phyloP scores from a whole-genome alignment of 2,113 vertebrate species.

The Alethe castanea region DNA sequence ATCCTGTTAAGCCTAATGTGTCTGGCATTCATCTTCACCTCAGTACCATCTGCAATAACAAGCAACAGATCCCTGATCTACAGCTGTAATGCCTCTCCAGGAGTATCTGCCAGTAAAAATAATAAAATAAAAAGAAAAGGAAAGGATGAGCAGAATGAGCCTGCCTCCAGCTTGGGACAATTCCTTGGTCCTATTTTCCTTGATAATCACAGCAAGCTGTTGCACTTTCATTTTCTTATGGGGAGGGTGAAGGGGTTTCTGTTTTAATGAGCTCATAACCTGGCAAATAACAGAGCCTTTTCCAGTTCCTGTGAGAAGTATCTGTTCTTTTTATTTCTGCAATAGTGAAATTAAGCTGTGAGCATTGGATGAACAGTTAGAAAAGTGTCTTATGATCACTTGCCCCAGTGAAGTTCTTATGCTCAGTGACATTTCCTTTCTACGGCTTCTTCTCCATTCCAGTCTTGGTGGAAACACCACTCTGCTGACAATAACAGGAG shows the following conservation, averaged over 20 bases:
- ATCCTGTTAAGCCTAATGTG: neutral
- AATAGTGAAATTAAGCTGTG: neutral
- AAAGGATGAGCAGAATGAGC: neutral
- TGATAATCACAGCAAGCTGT: neutral
- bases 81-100: neutral
- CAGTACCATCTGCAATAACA: neutral
- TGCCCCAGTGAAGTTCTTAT: neutral
- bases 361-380: neutral
- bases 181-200: neutral
- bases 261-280: neutral
- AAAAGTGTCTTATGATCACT: neutral
- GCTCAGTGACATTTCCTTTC: neutral
- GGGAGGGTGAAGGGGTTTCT: neutral
- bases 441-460: neutral
- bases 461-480: neutral
- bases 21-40: constrained; percentile 28
- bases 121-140: neutral
- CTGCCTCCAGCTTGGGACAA: neutral
- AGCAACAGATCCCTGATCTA: neutral
- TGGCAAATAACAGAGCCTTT: neutral
- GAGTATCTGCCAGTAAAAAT: neutral
- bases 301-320: neutral
- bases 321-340: neutral
- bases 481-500: neutral
- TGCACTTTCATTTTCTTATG: neutral